phyloP scores from a whole-genome alignment of 2,888 invertebrate genomes.

The Masnerella sp. region DNA sequence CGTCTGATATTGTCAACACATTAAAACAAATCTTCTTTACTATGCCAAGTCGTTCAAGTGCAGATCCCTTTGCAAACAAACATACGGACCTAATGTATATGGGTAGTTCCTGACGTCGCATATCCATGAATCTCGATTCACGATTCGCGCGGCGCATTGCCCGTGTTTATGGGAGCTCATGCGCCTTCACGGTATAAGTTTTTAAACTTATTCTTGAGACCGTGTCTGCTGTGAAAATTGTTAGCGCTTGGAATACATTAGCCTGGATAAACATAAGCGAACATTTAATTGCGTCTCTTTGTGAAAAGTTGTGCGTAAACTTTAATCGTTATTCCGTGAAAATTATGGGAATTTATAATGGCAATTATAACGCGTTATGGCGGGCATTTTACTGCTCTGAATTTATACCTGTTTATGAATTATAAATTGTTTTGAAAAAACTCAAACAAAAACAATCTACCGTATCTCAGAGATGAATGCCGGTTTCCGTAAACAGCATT shows the following conservation, averaged over 20 bases:
- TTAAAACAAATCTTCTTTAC: conserved; percentile 58
- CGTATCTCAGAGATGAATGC: too few relatives aligned
- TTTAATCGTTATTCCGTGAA: conserved; percentile 26
- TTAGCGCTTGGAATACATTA: conserved; percentile 39
- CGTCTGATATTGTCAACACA: conserved; percentile 53
- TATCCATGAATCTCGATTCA: conserved; percentile 62
- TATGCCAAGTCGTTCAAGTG: conserved; percentile 45
- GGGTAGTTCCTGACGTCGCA: conserved; percentile 59
- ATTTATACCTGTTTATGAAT: conserved; percentile 32
- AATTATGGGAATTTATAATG: conserved; percentile 29
- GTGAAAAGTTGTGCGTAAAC: conserved; percentile 29
- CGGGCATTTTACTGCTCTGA: conserved; percentile 1
- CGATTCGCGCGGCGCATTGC: conserved; percentile 41
- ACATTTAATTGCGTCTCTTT: conserved; percentile 30
- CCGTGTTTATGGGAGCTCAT: conserved; percentile 51
- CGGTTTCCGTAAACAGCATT: too few relatives aligned
- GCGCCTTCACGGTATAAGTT: conserved; percentile 43
- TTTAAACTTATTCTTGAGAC: conserved; percentile 30
- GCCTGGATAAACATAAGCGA: conserved; percentile 29
- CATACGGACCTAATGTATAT: conserved; percentile 51
- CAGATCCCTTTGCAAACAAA: conserved; percentile 58
- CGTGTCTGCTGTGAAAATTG: conserved; percentile 20
- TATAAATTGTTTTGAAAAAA: conserved; percentile 23
- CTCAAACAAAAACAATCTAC: not conserved
- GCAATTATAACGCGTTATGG: conserved; percentile 19